phyloP scores from a whole-genome alignment of 2,888 invertebrate genomes.

The Crossocerus cetratus region DNA sequence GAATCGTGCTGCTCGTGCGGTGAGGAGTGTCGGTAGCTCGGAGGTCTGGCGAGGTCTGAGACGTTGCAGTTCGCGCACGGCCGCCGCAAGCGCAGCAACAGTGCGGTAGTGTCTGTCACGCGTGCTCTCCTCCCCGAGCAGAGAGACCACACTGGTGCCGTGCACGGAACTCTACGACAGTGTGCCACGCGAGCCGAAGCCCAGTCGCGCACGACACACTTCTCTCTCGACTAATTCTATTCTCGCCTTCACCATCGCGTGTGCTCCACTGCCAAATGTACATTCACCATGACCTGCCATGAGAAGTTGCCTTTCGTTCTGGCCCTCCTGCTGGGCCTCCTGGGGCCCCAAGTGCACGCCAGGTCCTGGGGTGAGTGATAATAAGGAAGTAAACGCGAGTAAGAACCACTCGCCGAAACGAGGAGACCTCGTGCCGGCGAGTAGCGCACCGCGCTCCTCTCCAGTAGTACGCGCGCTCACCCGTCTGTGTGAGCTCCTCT shows the following conservation, averaged over 20 bases:
- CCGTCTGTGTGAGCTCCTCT: background rate
- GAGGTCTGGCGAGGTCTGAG: background rate
- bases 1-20: too few relatives aligned
- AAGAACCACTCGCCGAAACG: background rate
- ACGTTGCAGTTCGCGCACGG: conserved; percentile 59
- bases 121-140: background rate
- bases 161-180: background rate
- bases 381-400: background rate
- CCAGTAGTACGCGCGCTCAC: background rate
- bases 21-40: too few relatives aligned
- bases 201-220: too few relatives aligned
- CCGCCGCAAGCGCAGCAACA: conserved; percentile 42
- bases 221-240: too few relatives aligned
- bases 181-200: too few relatives aligned
- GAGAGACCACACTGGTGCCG: conserved; percentile 2
- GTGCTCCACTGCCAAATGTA: conserved; percentile 43
- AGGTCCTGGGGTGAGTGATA: conserved; percentile 71
- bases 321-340: conserved; percentile 43
- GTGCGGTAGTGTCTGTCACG: conserved; percentile 14
- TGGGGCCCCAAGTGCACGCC: conserved; percentile 54
- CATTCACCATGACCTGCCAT: conserved; percentile 57
- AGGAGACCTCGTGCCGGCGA: background rate
- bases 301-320: conserved; percentile 48
- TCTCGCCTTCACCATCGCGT: too few relatives aligned
- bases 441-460: conserved; percentile 8